Evolutionary conservation across 2,113 vertebrate species (phyloP).

Genomic region (Narcine bancroftii): DNA sequence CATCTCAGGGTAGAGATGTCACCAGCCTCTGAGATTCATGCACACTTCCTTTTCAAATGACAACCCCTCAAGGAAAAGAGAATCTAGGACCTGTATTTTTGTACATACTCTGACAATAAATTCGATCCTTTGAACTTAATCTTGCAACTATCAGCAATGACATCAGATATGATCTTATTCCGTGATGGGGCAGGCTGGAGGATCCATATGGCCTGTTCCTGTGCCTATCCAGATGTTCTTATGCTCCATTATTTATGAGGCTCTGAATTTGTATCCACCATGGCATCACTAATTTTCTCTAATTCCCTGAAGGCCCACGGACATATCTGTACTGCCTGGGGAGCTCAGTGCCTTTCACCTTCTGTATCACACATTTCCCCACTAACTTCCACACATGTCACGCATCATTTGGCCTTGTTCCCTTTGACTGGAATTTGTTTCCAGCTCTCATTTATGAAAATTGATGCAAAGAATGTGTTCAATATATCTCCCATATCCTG

Average conservation of each 20-base stretch:
- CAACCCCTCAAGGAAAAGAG: no score
- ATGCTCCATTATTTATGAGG: not conserved
- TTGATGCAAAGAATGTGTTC: not conserved
- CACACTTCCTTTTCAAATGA: no score
- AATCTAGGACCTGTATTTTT: no score
- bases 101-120: no score
- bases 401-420: not conserved
- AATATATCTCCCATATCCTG: not conserved
- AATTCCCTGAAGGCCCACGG: not conserved
- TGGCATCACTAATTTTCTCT: not conserved
- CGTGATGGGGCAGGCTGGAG: no score
- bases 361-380: not conserved
- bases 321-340: not conserved
- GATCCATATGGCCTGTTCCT: no score
- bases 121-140: no score
- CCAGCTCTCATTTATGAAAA: slow-evolving; percentile 1
- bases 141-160: no score
- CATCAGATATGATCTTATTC: no score
- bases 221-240: no score
- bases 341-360: not conserved
- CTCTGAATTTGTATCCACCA: not conserved
- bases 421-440: slow-evolving; percentile 14
- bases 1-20: no score
- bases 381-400: not conserved
- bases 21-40: no score